These are phyloP conservation scores for Agrypnia vestita DNA, from an alignment of 1,140 invertebrate genomes.

Conservation along the genomic window DNA sequence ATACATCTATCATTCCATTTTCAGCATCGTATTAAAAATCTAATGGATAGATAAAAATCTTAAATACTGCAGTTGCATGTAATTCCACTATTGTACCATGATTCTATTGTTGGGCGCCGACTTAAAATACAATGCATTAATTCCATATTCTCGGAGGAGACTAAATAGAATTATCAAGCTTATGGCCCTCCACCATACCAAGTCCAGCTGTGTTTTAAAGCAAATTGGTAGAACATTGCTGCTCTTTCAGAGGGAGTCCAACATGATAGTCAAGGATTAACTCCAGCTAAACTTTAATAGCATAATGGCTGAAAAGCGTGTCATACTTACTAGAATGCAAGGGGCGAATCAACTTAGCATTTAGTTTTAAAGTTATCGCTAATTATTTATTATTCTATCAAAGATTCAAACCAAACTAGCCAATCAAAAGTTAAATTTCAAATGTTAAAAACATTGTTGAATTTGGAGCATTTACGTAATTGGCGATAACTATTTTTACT, in stretches of 20 bases:
- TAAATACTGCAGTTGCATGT: constrained; percentile 43
- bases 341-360: constrained; percentile 51
- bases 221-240: neutral
- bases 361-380: constrained; percentile 56
- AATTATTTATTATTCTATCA: constrained; percentile 51
- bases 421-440: constrained; percentile 38
- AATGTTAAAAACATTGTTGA: neutral
- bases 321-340: constrained; percentile 60
- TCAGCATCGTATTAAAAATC: constrained; percentile 43
- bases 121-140: constrained; percentile 42
- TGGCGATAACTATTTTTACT: constrained; percentile 59
- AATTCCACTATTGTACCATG: constrained; percentile 48
- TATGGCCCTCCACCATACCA: constrained; percentile 56
- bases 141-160: constrained; percentile 47
- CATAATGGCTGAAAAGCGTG: constrained; percentile 60
- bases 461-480: constrained; percentile 50
- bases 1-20: constrained; percentile 60
- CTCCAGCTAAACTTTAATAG: constrained; percentile 59
- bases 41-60: constrained; percentile 44
- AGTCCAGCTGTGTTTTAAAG: constrained; percentile 58
- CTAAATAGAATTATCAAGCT: constrained; percentile 56
- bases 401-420: constrained; percentile 2
- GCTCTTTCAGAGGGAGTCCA: neutral
- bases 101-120: constrained; percentile 43
- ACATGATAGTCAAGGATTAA: constrained; percentile 22